A percentile compares a stretch with the other conserved stretches of the same genome.
Conservation (phyloP, 2,113 vertebrate genomes). For the Leptodactylus fuscus region DNA sequence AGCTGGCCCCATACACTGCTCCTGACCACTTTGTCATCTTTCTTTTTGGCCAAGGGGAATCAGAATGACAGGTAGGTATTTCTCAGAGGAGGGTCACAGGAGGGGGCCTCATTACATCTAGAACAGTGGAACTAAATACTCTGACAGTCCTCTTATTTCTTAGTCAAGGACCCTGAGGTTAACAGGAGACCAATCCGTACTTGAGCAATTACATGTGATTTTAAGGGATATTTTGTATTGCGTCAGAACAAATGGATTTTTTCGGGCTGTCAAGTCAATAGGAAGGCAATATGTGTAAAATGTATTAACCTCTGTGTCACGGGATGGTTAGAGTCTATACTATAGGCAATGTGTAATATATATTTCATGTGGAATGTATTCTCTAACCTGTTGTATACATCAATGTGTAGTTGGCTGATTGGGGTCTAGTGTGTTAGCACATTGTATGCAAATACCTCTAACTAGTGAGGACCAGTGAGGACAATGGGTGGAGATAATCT, state of each 20-base stretch:
- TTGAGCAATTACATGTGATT: conserved; percentile 18
- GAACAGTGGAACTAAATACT: background rate
- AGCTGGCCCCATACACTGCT: no score
- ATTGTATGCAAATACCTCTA: no score
- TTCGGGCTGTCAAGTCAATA: conserved; percentile 49
- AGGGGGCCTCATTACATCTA: background rate
- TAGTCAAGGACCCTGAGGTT: background rate
- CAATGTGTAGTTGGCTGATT: no score
- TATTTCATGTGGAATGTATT: no score
- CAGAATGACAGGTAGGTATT: background rate
- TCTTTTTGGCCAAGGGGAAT: background rate
- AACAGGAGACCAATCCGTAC: background rate
- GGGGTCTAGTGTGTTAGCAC: no score
- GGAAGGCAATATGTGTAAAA: background rate
- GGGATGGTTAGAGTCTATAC: no score
- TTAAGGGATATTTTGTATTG: conserved; percentile 49
- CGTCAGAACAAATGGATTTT: conserved; percentile 44
- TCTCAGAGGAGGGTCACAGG: background rate
- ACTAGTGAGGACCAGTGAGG: no score
- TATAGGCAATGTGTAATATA: no score
- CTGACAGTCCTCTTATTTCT: conserved; percentile 18
- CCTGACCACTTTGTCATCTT: background rate
- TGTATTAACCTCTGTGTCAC: no score
- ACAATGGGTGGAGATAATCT: no score
- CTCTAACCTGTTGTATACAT: no score